Evolutionary conservation across 2,797 vertebrate species (phyloP).

Genomic region (Pangasius macronema): DNA sequence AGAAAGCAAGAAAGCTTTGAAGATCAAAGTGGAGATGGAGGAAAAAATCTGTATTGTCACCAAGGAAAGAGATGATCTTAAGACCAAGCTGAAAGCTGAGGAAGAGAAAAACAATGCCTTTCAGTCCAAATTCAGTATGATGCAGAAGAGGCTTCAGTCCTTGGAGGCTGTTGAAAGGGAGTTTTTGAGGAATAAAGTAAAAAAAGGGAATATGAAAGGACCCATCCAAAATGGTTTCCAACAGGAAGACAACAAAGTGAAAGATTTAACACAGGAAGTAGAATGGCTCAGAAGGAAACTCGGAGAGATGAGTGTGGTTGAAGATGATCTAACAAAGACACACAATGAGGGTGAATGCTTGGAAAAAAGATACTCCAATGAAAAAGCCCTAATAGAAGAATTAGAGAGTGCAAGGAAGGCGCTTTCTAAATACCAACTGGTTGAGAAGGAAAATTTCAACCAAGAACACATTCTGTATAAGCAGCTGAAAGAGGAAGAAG

Average conservation of each 20-base stretch:
- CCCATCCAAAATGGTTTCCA: constrained; percentile 78
- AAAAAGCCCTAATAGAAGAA: constrained; percentile 86
- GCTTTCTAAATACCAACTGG: constrained; percentile 88
- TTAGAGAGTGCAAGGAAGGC: constrained; percentile 86
- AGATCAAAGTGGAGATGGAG: constrained; percentile 90
- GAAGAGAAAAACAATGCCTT: constrained; percentile 90
- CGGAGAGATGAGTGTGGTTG: constrained; percentile 90
- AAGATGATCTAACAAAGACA: constrained; percentile 88
- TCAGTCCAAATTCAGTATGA: constrained; percentile 85
- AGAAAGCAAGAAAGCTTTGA: constrained; percentile 91
- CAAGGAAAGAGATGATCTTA: constrained; percentile 90
- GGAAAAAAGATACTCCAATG: constrained; percentile 83
- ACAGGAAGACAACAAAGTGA: constrained; percentile 95
- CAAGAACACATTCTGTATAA: constrained; percentile 89
- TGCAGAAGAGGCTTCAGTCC: constrained; percentile 91
- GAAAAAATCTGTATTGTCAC: constrained; percentile 86
- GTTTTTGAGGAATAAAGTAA: constrained; percentile 85
- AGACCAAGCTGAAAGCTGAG: constrained; percentile 83
- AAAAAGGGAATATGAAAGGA: constrained; percentile 82
- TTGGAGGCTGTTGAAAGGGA: constrained; percentile 89
- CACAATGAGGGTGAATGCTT: constrained; percentile 89
- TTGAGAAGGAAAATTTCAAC: constrained; percentile 88
- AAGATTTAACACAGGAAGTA: constrained; percentile 93
- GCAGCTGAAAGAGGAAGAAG: constrained; percentile 91
- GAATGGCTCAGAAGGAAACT: constrained; percentile 88